Conservation (phyloP, 2,888 invertebrate species). For the Dioctria rufipes region DNA sequence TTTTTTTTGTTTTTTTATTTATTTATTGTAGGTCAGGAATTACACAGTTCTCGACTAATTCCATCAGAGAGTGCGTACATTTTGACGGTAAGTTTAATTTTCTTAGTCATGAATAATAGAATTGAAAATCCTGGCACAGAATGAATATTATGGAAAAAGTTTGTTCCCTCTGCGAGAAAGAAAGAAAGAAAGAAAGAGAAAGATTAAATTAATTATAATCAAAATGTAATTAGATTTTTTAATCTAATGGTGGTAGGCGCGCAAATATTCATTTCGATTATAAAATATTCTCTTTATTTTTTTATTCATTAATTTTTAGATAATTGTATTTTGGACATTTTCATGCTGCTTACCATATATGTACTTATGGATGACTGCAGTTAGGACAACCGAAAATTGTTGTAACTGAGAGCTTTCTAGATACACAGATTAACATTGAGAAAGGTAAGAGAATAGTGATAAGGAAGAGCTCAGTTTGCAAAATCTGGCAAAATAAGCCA, state of each 20-base stretch:
- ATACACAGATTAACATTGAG: constrained; percentile 33
- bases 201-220: neutral
- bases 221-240: constrained; percentile 2
- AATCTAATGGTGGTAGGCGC: neutral
- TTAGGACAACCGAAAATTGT: constrained; percentile 51
- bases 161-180: neutral
- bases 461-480: too few species aligned
- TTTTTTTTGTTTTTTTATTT: too few species aligned
- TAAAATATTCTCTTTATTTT: constrained; percentile 1
- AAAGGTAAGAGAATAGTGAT: constrained; percentile 39
- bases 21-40: constrained; percentile 34
- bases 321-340: neutral
- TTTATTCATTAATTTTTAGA: neutral
- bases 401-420: constrained; percentile 53
- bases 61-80: constrained; percentile 52
- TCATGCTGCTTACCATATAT: neutral
- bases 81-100: constrained; percentile 49
- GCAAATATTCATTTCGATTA: neutral
- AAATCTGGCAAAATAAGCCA: too few species aligned
- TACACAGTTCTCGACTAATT: constrained; percentile 20
- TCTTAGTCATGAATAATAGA: neutral
- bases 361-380: constrained; percentile 7
- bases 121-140: neutral
- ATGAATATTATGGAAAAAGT: neutral
- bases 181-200: too few species aligned